A percentile compares a stretch with the other conserved stretches of the same genome.
Conservation (phyloP, 2,888 invertebrate genomes). For the Acronicta leporina region DNA sequence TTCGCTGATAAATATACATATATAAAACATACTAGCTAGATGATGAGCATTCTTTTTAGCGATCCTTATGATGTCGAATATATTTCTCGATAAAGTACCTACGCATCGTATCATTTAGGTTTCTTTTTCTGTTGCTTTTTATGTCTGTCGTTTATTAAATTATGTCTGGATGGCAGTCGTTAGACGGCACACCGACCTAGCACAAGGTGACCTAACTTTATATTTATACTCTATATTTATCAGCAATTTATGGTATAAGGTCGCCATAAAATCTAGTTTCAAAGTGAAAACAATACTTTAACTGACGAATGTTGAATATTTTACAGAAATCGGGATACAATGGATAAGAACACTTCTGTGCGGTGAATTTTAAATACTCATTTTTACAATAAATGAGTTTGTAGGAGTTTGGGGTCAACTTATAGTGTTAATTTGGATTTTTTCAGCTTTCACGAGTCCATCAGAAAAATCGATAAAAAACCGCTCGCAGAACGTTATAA, state of each 20-base stretch:
- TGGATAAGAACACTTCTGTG: no score
- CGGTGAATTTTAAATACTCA: not conserved
- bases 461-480: conserved; percentile 40
- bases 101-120: conserved; percentile 24
- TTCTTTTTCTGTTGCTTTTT: conserved; percentile 46
- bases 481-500: conserved; percentile 36
- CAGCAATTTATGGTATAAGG: conserved; percentile 32
- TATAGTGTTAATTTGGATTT: not conserved
- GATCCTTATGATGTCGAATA: conserved; percentile 33
- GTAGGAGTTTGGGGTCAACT: not conserved
- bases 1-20: conserved; percentile 51
- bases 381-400: not conserved
- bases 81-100: conserved; percentile 42
- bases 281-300: conserved; percentile 34
- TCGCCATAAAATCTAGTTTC: conserved; percentile 29
- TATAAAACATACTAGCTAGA: conserved; percentile 20
- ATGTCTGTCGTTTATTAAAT: conserved; percentile 45
- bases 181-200: conserved; percentile 20
- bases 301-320: conserved; percentile 6
- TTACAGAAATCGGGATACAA: conserved; percentile 1
- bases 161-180: conserved; percentile 44
- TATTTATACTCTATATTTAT: conserved; percentile 30
- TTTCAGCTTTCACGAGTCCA: conserved; percentile 14
- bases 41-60: conserved; percentile 28
- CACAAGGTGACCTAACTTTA: conserved; percentile 50